These are phyloP conservation scores for Pipistrellus nathusii DNA, from an alignment of 2,797 vertebrate species.

Conservation along the genomic window DNA sequence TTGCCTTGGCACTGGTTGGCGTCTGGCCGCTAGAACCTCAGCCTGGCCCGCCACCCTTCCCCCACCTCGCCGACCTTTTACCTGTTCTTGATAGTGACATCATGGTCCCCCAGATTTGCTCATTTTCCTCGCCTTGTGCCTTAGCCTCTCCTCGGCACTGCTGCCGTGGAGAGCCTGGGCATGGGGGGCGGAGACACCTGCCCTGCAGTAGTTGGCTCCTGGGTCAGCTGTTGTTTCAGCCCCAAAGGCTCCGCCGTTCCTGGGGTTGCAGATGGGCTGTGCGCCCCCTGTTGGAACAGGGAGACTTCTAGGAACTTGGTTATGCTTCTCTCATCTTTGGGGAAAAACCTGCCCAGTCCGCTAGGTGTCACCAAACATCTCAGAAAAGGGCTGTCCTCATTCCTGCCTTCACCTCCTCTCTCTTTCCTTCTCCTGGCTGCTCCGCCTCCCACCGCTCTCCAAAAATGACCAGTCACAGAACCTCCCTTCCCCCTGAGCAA, in stretches of 20 bases:
- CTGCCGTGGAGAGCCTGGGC: not conserved
- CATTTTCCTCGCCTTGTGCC: not conserved
- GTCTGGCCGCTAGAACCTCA: not conserved
- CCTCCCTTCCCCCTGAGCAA: not conserved
- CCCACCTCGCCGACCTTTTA: not conserved
- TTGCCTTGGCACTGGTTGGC: not conserved
- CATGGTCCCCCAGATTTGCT: not conserved
- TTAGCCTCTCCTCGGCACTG: not conserved
- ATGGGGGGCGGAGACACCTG: not conserved
- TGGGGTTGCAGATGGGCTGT: not conserved
- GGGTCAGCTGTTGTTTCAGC: not conserved
- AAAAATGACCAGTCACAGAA: not conserved
- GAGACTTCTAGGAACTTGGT: not conserved
- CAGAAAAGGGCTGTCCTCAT: not conserved
- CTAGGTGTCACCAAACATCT: constrained; percentile 33
- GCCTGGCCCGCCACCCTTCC: not conserved
- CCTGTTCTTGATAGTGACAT: not conserved
- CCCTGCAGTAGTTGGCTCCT: not conserved
- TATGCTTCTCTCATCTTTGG: not conserved
- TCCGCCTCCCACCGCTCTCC: not conserved
- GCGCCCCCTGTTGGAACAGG: not conserved
- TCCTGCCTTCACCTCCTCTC: not conserved
- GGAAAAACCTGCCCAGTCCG: not conserved
- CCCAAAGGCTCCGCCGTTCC: not conserved
- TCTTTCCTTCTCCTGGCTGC: not conserved